Base-by-base conservation (phyloP, 2,797 vertebrate genomes). In the Gymnoscopelus microlampas region DNA sequence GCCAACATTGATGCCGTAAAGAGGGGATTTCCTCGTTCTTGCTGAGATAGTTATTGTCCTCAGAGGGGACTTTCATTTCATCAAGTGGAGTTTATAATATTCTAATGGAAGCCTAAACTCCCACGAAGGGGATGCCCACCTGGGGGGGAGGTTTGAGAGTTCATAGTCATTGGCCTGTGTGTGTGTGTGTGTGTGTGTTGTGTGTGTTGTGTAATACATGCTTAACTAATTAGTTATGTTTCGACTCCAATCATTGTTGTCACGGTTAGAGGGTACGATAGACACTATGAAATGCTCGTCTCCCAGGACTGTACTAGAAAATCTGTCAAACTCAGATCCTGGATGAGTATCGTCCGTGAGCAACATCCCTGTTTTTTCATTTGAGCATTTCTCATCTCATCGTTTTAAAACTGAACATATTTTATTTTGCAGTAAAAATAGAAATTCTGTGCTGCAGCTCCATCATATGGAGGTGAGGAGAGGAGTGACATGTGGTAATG, bases 71-170 rank as follows among this genome's bases (percentile, higher is more conserved):
- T 56, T 56, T 49, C 14, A 57, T 53, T 53, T 82, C 86, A 88
- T 76, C 77, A 74, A 63, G 73, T 76, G 70, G 56, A 55, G 49
- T 76, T 81, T 71, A 75, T 68, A 63, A 19, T 69, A 11, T 80
- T 85, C 79, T 76, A 29, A 98, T 98, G 97, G 93, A 92, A 60
- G 71, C 81, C 82, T 98, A 98, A 87, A 79, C 82, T 53, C 89
- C 87, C 67, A 81, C 83, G 82, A 76, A 91, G 93, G 94, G 91
- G 96, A 94, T 96, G 91, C 91, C 86, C 89, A 72, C 85, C 81
- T 89, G 88, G 94, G 96, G 95, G 95, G 95, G 95, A 94, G 95
- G 94, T 95, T 93, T 97, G 94, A 93, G 87, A 91, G 23, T 13
- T 63, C 10, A 71, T 70, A 80, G 76, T 74, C 84, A 81, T 81